Evolutionary conservation across 2,113 vertebrate genomes (phyloP), one percentile per base, ranked within the genome.

Genomic region (Tricholaema leucomelas): DNA sequence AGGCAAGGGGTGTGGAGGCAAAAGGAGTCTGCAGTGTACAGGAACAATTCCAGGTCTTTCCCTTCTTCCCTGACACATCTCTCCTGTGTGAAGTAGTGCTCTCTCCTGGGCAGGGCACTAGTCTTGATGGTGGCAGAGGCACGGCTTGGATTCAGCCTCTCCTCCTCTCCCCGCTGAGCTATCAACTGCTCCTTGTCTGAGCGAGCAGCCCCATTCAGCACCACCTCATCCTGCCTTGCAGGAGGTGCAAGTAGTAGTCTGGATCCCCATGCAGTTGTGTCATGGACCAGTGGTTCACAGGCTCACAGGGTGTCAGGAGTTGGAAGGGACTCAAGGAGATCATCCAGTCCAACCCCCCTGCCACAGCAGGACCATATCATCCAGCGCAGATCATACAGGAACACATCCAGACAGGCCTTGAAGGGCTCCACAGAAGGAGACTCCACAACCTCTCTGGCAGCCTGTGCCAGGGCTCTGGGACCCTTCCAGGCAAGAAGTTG

Each of bases 21-120:
- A 44, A 30, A 56, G 81, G 52, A 30, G 28, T 0, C 7, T 1
- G 11, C 8, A 1, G 64, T 2, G 8, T 0, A 2, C 11, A 3
- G 44, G 81, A 64, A 6, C 15, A 16, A 0, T 36, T 52, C 60
- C 25, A 1, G 21, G 16, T 6, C 54, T 24, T 12, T 8, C 36
- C 52, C 46, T 63, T 40, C 8, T 19, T 28, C 63, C 38, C 48
- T 2, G 56, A 23, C 46, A 81, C 60, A 56, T 38, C 52, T 28
- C 19, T 27, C 40, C 73, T 1, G 0, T 2, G 50, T 0, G 15
- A 48, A 6, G 25, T 58, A 2, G 36, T 5, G 4, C 35, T 24
- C 6, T 6, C 10, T 50, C 67, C 67, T 21, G 69, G 30, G 35
- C 38, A 35, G 48, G 38, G 21, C 31, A 2, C 36, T 31, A 15